Conservation (phyloP, 2,113 vertebrate species). For the Perognathus longimembris region DNA sequence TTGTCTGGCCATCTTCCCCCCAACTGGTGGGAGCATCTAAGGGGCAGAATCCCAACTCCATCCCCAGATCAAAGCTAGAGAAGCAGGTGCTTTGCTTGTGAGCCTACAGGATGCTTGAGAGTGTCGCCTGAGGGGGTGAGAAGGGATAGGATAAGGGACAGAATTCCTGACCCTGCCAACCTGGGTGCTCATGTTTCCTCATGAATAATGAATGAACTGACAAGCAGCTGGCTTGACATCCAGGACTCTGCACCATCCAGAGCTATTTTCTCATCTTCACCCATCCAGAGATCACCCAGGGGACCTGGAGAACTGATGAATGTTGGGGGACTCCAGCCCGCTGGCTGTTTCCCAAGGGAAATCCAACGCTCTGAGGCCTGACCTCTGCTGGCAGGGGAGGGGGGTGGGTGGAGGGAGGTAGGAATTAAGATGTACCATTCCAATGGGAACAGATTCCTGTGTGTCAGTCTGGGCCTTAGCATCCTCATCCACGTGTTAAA, state of each 20-base stretch:
- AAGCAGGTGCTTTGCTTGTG: not conserved
- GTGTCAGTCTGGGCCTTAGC: not conserved
- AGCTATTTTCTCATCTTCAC: constrained; percentile 33
- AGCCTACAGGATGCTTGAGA: not conserved
- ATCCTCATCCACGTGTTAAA: not conserved
- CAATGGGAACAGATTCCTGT: not conserved
- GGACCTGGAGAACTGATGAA: not conserved
- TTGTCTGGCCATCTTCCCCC: not conserved
- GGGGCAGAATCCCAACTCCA: not conserved
- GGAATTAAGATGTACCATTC: not conserved
- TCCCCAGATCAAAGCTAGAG: not conserved
- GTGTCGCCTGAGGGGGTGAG: not conserved
- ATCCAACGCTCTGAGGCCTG: not conserved
- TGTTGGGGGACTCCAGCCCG: not conserved
- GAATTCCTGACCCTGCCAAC: constrained; percentile 69
- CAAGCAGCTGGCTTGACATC: constrained; percentile 63
- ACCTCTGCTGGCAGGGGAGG: not conserved
- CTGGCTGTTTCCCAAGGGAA: not conserved
- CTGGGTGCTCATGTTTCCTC: constrained; percentile 67
- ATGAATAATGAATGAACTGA: constrained; percentile 70
- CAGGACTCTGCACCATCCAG: constrained; percentile 32
- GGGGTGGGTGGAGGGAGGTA: not conserved
- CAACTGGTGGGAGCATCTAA: not conserved
- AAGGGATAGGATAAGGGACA: constrained; percentile 54
- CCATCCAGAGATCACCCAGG: not conserved